Conservation (phyloP, 2,797 vertebrate species). For the Aviceda cuculoides region DNA sequence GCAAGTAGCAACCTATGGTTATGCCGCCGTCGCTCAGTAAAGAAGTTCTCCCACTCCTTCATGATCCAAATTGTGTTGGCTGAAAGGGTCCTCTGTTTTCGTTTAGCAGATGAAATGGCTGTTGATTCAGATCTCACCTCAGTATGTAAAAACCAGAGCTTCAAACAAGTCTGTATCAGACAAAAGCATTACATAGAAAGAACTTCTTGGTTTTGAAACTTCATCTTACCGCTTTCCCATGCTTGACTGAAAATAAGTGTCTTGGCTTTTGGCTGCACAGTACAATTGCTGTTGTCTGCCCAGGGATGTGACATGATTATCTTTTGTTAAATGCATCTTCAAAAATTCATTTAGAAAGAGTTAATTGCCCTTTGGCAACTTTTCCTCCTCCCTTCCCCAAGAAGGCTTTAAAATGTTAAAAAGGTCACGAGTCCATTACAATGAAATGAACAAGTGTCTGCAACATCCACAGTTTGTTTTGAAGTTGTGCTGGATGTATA, state of each 20-base stretch:
- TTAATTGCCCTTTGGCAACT: conserved; percentile 76
- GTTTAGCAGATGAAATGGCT: not conserved
- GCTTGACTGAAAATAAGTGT: conserved; percentile 25
- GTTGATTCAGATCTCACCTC: not conserved
- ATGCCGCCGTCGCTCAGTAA: not conserved
- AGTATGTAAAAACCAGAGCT: not conserved
- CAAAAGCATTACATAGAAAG: not conserved
- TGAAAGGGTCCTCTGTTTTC: not conserved
- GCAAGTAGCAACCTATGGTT: not conserved
- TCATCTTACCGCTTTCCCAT: conserved; percentile 16
- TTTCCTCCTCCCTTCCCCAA: conserved; percentile 51
- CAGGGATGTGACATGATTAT: conserved; percentile 6
- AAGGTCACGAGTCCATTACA: conserved; percentile 77
- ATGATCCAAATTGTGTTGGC: not conserved
- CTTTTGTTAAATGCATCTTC: conserved; percentile 44
- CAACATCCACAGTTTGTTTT: conserved; percentile 73
- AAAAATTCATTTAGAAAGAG: conserved; percentile 76
- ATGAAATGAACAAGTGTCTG: conserved; percentile 84
- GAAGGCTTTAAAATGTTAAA: conserved; percentile 55
- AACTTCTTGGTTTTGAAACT: conserved; percentile 42
- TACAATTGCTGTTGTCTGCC: conserved; percentile 77
- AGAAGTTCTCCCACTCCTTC: not conserved
- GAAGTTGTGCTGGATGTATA: conserved; percentile 22
- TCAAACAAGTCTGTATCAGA: not conserved
- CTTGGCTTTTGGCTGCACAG: conserved; percentile 27